Evolutionary conservation across 2,888 invertebrate genomes (phyloP), one percentile per base, ranked within the genome.

Genomic region (Orthonevra nobilis): DNA sequence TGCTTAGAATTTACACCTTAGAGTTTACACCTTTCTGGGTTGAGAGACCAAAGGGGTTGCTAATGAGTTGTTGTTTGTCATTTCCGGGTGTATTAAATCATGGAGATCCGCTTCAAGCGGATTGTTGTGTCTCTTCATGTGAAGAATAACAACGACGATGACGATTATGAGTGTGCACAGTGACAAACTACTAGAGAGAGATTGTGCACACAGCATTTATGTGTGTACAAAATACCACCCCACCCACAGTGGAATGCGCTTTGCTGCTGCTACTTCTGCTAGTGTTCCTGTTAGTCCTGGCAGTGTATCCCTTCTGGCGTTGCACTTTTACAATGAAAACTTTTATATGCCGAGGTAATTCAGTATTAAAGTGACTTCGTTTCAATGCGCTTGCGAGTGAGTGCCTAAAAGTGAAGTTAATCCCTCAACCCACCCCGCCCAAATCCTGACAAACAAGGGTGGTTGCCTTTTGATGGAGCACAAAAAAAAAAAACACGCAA

Each of bases 31-130:
- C 69, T 73, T 79, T 54, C 42, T 74, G 42, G 50, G 30, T 64
- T 73, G 60, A 58, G 26, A 30, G 52, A 52, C 32, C n/a, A 10
- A 28, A 63, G 50, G 56, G 64, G 38, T 66, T 69, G 77, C 75
- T 81, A 81, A 81, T 81, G 77, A 82, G 72, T 73, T 79, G 79
- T 79, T 73, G 73, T 79, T 79, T 61, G 61, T 66, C 61, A 73
- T 79, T 79, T 79, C 79, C 79, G 79, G 79, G 79, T 79, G 66
- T 79, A 72, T 72, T 72, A 79, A 79, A 73, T 73, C 73, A 50
- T 79, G 66, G 6, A 79, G 79, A 73, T 66, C 60, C 79, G 68
- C 63, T 73, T 54, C 66, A 66, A 79, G 73, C 66, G 68, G 66
- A 68, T 79, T 79, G 79, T 66, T 60, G 50, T 77, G 30, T 60